Evolutionary conservation across 2,888 invertebrate species (phyloP), one percentile per base, ranked within the genome.

Genomic region (Ichneumon xanthorius): DNA sequence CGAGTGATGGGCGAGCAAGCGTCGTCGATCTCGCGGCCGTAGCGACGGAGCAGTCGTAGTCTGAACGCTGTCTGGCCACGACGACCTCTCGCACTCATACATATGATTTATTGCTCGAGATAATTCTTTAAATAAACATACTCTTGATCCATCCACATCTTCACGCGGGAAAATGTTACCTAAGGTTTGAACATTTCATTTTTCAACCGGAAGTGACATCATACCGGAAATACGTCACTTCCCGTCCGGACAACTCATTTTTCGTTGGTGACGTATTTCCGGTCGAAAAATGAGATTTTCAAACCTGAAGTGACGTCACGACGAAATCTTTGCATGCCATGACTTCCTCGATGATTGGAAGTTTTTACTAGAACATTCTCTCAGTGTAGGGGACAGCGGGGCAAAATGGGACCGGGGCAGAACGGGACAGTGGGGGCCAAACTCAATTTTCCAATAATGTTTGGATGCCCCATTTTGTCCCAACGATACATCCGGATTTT

Each of bases 1-100:
- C 65, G 65, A 65, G 67, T n/a, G 45, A 73, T 33, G 61, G 9
- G 73, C 14, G 33, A 14, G 48, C 26, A 9, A 26, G n/a, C 22
- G 33, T 61, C 72, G 67, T 37, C 22, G 65, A 67, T 65, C 76
- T 53, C 50, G 16, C 65, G 76, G 37, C 48, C n/a, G 33, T 22
- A 37, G 33, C 37, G 50, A 53, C 65, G 2, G 30, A 19, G 48
- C 14, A 67, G 67, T 22, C 61, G 22, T 37, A 72, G 48, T 68
- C 58, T n/a, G 26, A 16, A 26, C 72, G 40, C 65, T 40, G 26
- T 67, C 72, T 63, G 37, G 5, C 84, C 26, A 19, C 61, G 26
- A n/a, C 55, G 71, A 50, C 22, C 40, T 70, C 30, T 26, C 40
- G 14, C 16, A 11, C 26, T 30, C 16, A 55, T 19, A 16, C 7